A percentile compares a stretch with the other conserved stretches of the same genome.
phyloP scores from a whole-genome alignment of 2,797 vertebrate species.

The Pachyuromys duprasi region DNA sequence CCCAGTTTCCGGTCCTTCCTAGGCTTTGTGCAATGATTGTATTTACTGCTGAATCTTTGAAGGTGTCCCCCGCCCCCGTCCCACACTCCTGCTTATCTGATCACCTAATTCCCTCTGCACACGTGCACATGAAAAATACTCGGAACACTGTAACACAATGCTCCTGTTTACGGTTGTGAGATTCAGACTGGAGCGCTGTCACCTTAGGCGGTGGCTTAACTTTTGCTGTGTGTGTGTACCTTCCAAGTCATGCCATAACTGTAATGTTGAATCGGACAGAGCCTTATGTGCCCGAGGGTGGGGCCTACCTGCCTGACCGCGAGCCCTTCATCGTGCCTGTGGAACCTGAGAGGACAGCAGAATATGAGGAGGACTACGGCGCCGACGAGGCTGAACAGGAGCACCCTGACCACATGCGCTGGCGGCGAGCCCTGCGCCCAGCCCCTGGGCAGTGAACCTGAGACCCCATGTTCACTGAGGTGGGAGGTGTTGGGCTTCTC shows the following conservation, averaged over 20 bases:
- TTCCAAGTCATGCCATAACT: constrained; percentile 87
- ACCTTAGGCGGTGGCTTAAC: constrained; percentile 74
- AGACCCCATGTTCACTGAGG: constrained; percentile 20
- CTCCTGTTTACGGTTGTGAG: constrained; percentile 82
- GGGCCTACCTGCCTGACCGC: constrained; percentile 92
- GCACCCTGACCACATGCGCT: constrained; percentile 88
- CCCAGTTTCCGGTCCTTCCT: constrained; percentile 69
- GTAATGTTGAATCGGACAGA: constrained; percentile 95
- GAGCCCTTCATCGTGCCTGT: constrained; percentile 91
- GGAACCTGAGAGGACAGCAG: constrained; percentile 90
- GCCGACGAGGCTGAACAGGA: constrained; percentile 88
- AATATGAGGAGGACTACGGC: constrained; percentile 94
- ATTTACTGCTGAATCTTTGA: constrained; percentile 75
- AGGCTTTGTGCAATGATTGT: constrained; percentile 81
- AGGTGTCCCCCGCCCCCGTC: constrained; percentile 15
- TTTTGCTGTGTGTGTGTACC: constrained; percentile 87
- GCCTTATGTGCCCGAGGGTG: constrained; percentile 89
- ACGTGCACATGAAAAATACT: constrained; percentile 70
- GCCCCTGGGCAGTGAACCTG: constrained; percentile 83
- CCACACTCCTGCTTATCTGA: constrained; percentile 45
- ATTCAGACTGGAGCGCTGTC: constrained; percentile 77
- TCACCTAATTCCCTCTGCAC: constrained; percentile 73
- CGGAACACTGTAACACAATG: constrained; percentile 78
- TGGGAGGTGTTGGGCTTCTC: constrained; percentile 69
- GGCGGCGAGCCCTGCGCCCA: constrained; percentile 92